Evolutionary conservation across 2,888 invertebrate genomes (phyloP).

Genomic region (Cyaniris semiargus): DNA sequence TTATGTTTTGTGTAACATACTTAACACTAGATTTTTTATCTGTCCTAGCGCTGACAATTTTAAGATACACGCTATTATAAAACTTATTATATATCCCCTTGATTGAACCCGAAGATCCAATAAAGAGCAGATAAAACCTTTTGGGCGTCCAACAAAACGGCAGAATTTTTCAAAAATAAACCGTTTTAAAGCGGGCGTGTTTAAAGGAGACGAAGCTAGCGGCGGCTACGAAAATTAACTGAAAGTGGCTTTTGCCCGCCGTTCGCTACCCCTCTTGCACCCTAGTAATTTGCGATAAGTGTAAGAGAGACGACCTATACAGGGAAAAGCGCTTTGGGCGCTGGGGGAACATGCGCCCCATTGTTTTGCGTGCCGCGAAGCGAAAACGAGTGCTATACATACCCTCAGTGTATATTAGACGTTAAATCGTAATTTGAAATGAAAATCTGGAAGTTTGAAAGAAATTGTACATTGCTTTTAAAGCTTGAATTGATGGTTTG

Average conservation of each 20-base stretch:
- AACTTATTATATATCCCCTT: slow-evolving; percentile 27
- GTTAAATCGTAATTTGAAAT: slow-evolving; percentile 62
- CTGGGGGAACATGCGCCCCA: slow-evolving; percentile 74
- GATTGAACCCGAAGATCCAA: slow-evolving; percentile 31
- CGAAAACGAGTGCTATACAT: slow-evolving; percentile 57
- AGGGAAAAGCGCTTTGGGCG: slow-evolving; percentile 72
- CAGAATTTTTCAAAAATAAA: slow-evolving; percentile 53
- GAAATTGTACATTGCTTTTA: not conserved
- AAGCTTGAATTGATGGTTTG: not conserved
- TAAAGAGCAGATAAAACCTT: slow-evolving; percentile 38
- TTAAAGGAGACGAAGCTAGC: slow-evolving; percentile 59
- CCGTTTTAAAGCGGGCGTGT: slow-evolving; percentile 53
- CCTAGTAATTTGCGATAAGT: slow-evolving; percentile 41
- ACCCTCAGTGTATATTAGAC: slow-evolving; percentile 50
- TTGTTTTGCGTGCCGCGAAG: slow-evolving; percentile 73
- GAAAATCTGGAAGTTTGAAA: slow-evolving; percentile 49
- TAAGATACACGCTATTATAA: not conserved
- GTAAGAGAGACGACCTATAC: slow-evolving; percentile 52
- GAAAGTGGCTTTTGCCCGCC: slow-evolving; percentile 67
- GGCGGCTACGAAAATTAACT: slow-evolving; percentile 73
- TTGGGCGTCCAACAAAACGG: slow-evolving; percentile 36
- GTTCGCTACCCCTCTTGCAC: slow-evolving; percentile 53
- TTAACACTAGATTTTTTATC: too few relatives aligned
- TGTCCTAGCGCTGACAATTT: not conserved
- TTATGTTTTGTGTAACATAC: too few relatives aligned